Evolutionary conservation across 92 coral and sea anemone genomes (phyloP).

Genomic region (Porites lobata): DNA sequence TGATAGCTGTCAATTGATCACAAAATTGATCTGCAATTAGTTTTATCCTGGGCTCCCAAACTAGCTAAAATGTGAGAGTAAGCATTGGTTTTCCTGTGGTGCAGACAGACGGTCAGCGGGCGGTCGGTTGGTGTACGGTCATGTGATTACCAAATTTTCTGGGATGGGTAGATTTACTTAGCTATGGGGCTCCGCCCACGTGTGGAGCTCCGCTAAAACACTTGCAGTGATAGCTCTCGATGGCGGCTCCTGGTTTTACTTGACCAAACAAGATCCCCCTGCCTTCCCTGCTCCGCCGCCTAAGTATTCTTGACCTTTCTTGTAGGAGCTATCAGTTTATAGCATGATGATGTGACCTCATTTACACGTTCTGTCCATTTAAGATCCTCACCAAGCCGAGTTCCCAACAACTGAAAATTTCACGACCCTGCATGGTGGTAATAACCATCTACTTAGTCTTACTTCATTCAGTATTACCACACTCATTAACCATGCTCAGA

Average conservation of each 20-base stretch:
- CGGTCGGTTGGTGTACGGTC: no score
- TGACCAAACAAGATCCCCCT: conserved; percentile 26
- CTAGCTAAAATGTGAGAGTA: no score
- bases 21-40: no score
- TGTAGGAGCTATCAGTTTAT: background rate
- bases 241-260: conserved; percentile 16
- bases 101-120: no score
- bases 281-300: conserved; percentile 21
- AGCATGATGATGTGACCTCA: conserved; percentile 36
- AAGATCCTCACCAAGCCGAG: conserved; percentile 27
- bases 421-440: conserved; percentile 2
- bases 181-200: no score
- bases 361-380: conserved; percentile 45
- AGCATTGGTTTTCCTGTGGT: no score
- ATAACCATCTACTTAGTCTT: conserved; percentile 1
- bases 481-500: conserved; percentile 24
- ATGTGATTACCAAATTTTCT: no score
- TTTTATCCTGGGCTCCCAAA: no score
- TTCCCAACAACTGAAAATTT: conserved; percentile 48
- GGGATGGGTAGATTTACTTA: no score
- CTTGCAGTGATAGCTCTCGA: conserved; percentile 13
- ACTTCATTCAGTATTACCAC: conserved; percentile 20
- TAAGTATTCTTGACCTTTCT: conserved; percentile 53
- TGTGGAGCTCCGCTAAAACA: background rate
- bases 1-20: no score